A percentile compares a stretch with the other conserved stretches of the same genome.
These are phyloP conservation scores for Hystrix cristata DNA, from an alignment of 2,113 vertebrate genomes.

Conservation along the genomic window DNA sequence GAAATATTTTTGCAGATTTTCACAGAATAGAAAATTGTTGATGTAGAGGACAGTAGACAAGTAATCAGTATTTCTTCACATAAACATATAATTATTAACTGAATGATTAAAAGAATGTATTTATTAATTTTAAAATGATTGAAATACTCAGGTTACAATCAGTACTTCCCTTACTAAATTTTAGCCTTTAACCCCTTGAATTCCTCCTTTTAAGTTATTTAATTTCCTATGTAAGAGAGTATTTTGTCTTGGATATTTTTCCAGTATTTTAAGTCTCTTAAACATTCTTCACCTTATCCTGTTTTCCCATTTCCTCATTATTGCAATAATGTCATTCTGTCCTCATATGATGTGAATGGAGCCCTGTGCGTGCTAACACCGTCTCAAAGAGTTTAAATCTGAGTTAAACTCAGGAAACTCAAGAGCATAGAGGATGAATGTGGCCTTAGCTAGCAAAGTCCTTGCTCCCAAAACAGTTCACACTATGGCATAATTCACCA, in stretches of 20 bases:
- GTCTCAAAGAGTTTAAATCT: neutral
- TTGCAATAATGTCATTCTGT: neutral
- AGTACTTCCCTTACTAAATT: neutral
- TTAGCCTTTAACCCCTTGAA: neutral
- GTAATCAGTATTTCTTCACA: neutral
- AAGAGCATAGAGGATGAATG: neutral
- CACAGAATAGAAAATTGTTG: neutral
- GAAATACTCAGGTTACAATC: neutral
- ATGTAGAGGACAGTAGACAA: neutral
- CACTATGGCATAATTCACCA: neutral
- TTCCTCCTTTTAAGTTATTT: neutral
- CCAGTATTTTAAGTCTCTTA: neutral
- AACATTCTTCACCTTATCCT: neutral
- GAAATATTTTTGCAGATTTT: neutral
- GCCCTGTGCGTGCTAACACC: neutral
- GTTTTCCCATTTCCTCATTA: neutral
- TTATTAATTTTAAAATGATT: neutral
- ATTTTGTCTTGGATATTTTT: neutral
- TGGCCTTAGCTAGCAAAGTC: neutral
- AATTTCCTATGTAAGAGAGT: conserved; percentile 18
- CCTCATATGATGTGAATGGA: neutral
- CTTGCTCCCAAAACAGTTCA: neutral
- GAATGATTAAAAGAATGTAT: neutral
- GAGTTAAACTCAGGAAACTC: neutral
- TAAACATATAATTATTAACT: neutral